Percentiles rank a stretch among this genome's conserved stretches.
Conservation (phyloP, 2,113 vertebrate species). For the Columba livia region DNA sequence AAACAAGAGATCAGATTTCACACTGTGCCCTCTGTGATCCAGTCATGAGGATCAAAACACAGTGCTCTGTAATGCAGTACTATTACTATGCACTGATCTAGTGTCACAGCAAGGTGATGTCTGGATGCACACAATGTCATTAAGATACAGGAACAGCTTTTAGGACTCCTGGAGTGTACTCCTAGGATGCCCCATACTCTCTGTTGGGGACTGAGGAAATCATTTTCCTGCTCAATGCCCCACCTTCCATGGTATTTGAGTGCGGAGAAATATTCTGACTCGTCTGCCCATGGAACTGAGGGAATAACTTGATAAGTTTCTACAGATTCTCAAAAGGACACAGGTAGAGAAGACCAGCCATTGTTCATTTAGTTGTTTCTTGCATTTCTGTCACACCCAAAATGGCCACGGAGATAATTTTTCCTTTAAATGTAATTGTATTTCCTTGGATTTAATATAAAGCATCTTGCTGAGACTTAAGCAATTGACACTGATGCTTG, state of each 20-base stretch:
- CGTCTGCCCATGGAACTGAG: not conserved
- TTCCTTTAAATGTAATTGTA: not conserved
- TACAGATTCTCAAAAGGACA: not conserved
- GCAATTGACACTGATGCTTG: not conserved
- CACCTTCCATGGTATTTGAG: not conserved
- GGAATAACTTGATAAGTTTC: not conserved
- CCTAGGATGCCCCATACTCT: not conserved
- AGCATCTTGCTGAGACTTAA: not conserved
- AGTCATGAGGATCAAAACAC: not conserved
- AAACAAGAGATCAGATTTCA: not conserved
- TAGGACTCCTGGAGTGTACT: not conserved
- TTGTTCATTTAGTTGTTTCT: not conserved
- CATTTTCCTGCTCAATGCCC: not conserved
- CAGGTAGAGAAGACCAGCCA: not conserved
- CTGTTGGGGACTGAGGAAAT: not conserved
- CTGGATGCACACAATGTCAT: not conserved
- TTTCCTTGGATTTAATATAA: slow-evolving; percentile 2
- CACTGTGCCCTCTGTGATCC: not conserved
- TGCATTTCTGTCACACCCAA: not conserved
- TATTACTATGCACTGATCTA: not conserved
- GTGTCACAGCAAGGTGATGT: not conserved
- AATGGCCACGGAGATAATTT: not conserved
- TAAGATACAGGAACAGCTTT: not conserved
- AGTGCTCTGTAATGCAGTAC: not conserved
- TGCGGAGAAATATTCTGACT: not conserved